Evolutionary conservation across 1,140 invertebrate genomes (phyloP).

Genomic region (Dufourea novaeangliae): DNA sequence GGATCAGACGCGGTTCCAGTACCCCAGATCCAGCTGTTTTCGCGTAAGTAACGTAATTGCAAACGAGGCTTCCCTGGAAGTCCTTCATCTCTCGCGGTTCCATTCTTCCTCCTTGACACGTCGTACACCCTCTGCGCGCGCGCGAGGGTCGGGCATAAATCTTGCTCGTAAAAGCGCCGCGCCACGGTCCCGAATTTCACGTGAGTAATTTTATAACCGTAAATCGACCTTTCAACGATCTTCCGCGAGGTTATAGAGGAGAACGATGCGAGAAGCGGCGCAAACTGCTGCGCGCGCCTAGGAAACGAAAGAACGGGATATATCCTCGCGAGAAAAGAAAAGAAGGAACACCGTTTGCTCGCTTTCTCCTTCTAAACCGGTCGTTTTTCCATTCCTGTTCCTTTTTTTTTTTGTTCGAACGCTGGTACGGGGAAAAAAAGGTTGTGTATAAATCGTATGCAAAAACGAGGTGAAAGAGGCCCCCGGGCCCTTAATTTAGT

Average conservation of each 20-base stretch:
- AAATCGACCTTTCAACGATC: slow-evolving; percentile 80
- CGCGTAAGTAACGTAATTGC: background rate
- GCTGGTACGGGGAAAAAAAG: slow-evolving; percentile 43
- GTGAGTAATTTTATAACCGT: slow-evolving; percentile 79
- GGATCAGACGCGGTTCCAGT: background rate
- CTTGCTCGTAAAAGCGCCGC: slow-evolving; percentile 57
- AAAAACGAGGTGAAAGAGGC: slow-evolving; percentile 71
- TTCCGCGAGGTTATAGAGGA: slow-evolving; percentile 38
- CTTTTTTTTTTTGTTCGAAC: slow-evolving; percentile 28
- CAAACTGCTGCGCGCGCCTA: slow-evolving; percentile 38
- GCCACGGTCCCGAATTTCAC: slow-evolving; percentile 74
- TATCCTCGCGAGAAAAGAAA: background rate
- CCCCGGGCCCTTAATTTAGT: slow-evolving; percentile 81
- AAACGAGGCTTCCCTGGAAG: slow-evolving; percentile 36
- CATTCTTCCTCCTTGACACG: slow-evolving; percentile 3
- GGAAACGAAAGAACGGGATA: slow-evolving; percentile 11
- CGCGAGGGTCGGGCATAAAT: slow-evolving; percentile 65
- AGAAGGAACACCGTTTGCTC: too few relatives aligned
- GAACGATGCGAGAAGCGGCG: slow-evolving; percentile 40
- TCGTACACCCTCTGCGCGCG: background rate
- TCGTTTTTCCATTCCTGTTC: background rate
- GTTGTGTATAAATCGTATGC: slow-evolving; percentile 76
- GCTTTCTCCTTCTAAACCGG: background rate
- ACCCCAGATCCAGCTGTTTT: background rate
- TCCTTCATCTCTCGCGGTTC: slow-evolving; percentile 15